A percentile compares a stretch with the other conserved stretches of the same genome.
phyloP scores from a whole-genome alignment of 2,113 vertebrate genomes.

The Phoenicopterus ruber region DNA sequence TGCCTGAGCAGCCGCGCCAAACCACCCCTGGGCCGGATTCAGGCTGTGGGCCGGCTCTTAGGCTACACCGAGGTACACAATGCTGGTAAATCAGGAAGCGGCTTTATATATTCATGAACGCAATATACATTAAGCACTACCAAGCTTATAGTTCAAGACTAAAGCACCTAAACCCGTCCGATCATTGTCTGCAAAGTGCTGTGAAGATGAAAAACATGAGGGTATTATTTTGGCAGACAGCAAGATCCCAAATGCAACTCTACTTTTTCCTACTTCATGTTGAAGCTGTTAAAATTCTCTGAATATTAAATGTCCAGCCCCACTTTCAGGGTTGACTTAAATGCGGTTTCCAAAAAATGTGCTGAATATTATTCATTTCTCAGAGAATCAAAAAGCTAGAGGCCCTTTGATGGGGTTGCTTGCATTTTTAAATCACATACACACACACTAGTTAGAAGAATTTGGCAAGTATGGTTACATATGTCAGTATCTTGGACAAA shows the following conservation, averaged over 20 bases:
- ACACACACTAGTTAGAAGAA: not conserved
- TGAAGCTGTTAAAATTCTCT: constrained; percentile 69
- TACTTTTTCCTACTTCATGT: constrained; percentile 32
- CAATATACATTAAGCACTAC: not conserved
- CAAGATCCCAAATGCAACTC: not conserved
- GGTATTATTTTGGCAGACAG: not conserved
- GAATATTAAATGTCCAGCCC: constrained; percentile 70
- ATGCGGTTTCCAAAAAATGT: constrained; percentile 74
- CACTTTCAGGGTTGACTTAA: constrained; percentile 57
- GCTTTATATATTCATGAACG: not conserved
- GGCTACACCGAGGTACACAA: rapidly evolving
- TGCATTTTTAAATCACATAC: constrained; percentile 45
- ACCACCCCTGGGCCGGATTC: not conserved
- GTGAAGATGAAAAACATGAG: not conserved
- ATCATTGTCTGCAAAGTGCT: not conserved
- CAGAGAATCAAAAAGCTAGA: constrained; percentile 58
- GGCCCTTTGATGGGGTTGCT: constrained; percentile 63
- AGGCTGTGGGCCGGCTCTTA: not conserved
- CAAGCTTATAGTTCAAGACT: not conserved
- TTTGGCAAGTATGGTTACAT: not conserved
- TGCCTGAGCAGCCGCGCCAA: not conserved
- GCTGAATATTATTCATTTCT: constrained; percentile 71
- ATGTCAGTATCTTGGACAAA: not conserved
- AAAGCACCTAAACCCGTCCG: not conserved
- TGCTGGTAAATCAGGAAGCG: not conserved